Evolutionary conservation across 2,888 invertebrate species (phyloP).

Genomic region (Callinectes sapidus): DNA sequence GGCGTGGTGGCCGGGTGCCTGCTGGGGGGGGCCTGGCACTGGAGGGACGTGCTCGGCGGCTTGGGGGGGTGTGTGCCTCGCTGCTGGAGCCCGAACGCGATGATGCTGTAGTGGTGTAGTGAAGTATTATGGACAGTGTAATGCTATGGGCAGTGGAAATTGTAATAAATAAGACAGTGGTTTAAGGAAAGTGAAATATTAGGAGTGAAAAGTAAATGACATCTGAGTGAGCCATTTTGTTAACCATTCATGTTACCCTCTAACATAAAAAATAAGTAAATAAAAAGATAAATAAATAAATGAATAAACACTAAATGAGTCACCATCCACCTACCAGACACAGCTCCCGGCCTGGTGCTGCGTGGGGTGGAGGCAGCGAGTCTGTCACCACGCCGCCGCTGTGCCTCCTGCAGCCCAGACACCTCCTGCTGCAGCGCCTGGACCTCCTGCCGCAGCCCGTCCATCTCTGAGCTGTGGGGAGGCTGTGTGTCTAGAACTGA

Average conservation of each 20-base stretch:
- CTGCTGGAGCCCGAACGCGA: conserved; percentile 64
- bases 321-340: not conserved
- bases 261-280: not conserved
- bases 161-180: no score
- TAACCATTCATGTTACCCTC: no score
- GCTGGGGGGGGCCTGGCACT: conserved; percentile 63
- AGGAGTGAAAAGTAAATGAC: no score
- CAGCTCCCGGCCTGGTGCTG: conserved; percentile 1
- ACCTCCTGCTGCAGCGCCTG: conserved; percentile 57
- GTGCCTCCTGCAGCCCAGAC: conserved; percentile 25
- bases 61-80: conserved; percentile 56
- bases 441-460: conserved; percentile 56
- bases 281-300: not conserved
- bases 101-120: not conserved
- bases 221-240: no score
- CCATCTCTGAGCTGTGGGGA: conserved; percentile 54
- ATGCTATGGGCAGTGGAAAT: not conserved
- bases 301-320: not conserved
- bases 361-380: conserved; percentile 39
- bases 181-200: no score
- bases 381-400: conserved; percentile 41
- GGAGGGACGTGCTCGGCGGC: conserved; percentile 55
- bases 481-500: not conserved
- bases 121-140: not conserved
- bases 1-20: conserved; percentile 42